Evolutionary conservation across 2,113 vertebrate species (phyloP), one percentile per base, ranked within the genome.

Genomic region (Podocnemis expansa): DNA sequence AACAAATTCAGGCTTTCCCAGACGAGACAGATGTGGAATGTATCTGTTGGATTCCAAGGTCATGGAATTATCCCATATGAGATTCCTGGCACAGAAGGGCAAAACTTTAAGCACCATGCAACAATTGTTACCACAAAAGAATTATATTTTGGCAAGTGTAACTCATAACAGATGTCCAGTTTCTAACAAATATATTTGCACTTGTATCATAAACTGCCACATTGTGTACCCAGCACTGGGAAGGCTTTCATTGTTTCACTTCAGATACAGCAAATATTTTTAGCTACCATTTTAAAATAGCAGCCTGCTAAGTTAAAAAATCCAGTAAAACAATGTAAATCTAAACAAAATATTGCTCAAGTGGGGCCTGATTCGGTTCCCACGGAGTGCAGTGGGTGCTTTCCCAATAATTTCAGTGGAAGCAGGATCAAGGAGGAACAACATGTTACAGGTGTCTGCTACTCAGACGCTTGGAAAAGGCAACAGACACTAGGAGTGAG

Each of bases 21-120:
- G 98, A 98, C 95, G 88, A 98, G 97, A 97, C 98, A 98, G 97
- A 97, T 98, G 98, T 98, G 98, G 98, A 99, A 99, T 98, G 98
- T 97, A 97, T 97, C 94, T 97, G 97, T 94, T 97, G 97, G 98
- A 98, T 98, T 98, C 98, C 98, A 98, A 98, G 98, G 98, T 98
- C 98, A 98, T 97, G 97, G 98, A 98, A 98, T 98, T 98, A 97
- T 97, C 97, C 97, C 89, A 84, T 95, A 96, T 93, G 96, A 97
- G 97, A 97, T 97, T 98, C 97, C 98, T 97, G 97, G 97, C 97
- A 98, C 93, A 73, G 84, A 85, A 92, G 96, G 97, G 97, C 95
- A 97, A 96, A 96, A 95, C 93, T 94, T 96, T 97, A 94, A 97
- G 97, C 95, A 87, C 97, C 92, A 22, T 96, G 97, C 97, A 94